Base-by-base conservation (phyloP, 2,113 vertebrate genomes). In the Eleginops maclovinus region DNA sequence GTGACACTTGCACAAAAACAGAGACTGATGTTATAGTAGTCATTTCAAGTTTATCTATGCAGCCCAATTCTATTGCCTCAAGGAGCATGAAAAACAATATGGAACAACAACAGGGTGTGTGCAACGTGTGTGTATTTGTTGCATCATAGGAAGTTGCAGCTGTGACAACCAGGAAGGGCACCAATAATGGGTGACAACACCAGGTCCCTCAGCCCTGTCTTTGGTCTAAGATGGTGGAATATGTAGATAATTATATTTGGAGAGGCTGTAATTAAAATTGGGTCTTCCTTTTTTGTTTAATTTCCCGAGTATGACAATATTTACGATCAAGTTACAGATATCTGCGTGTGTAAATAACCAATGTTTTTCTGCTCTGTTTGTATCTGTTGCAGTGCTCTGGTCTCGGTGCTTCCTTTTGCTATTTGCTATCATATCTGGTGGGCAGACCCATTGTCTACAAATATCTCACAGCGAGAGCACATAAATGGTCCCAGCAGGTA, bases 401-500 rank as follows among this genome's bases (percentile, higher is more conserved):
- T 68, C 96, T 99, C 9, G 98, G 98, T 73, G 98, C 98, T 69
- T 98, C 98, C 3, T 99, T 99, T 83, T 99, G 98, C 88, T 99
- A 99, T 28, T 95, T 99, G 97, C 92, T 99, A 53, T 99, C 98
- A 3, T 99, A 99, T 91, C 94, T 98, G 81, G 98, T 99, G 77
- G 98, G 98, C 64, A 95, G 97, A 82, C 98, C 98, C 1, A 93
- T 99, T 82, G 96, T 99, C 31, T 97, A 99, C 91, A 98, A 95
- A 94, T 99, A 99, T 75, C 95, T 99, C 88, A 96, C 97, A 88
- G 98, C 98, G 85, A 97, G 95, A 93, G 98, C 95, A 75, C 94
- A 96, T 58, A 99, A 97, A 91, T 99, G 98, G 98, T 99, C 98
- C 78, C 96, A 99, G 82, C 97, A 99, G 97, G 98, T 99, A 94